Evolutionary conservation across 2,888 invertebrate species (phyloP), one percentile per base, ranked within the genome.

Genomic region (Ophion ellenae): DNA sequence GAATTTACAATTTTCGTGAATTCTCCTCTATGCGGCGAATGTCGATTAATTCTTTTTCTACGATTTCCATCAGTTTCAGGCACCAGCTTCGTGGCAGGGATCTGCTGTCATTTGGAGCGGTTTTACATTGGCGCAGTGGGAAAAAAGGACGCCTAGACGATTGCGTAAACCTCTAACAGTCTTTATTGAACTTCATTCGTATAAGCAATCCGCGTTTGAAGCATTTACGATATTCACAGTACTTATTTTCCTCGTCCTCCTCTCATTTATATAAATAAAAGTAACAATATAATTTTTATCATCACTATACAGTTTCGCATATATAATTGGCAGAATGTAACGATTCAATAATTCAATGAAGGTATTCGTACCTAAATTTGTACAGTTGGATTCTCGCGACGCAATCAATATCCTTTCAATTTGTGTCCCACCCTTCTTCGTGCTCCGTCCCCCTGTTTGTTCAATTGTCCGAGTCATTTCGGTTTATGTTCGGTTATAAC

Each of bases 181-280:
- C 93, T 94, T 94, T 92, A 92, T 93, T 93, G 91, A 89, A 89
- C 90, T 92, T 90, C 90, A 90, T 88, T 90, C 88, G 90, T 89
- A 90, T 76, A 81, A 81, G 89, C 81, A 81, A 91, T 89, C 88
- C 89, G 81, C 67, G 88, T 90, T 89, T 81, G 77, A 85, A 85
- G 85, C 85, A 67, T 81, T 85, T 84, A 81, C 40, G 78, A 75
- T 90, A 88, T 90, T 88, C 90, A 91, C 90, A 90, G 86, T 88
- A 90, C 90, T 88, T 91, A 91, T 90, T 91, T 76, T 79, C 83
- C 71, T 70, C 78, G 81, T 76, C 80, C 80, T 88, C 83, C 70
- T 90, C 91, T 89, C 88, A 89, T 88, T 90, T 91, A 91, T 91
- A 92, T 93, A 92, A 92, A 80, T 73, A 80, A 80, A 92, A 92